Percentiles rank a stretch among this genome's conserved stretches.
These are phyloP conservation scores for Heliconius hewitsoni DNA, from an alignment of 1,140 invertebrate species.

Conservation along the genomic window DNA sequence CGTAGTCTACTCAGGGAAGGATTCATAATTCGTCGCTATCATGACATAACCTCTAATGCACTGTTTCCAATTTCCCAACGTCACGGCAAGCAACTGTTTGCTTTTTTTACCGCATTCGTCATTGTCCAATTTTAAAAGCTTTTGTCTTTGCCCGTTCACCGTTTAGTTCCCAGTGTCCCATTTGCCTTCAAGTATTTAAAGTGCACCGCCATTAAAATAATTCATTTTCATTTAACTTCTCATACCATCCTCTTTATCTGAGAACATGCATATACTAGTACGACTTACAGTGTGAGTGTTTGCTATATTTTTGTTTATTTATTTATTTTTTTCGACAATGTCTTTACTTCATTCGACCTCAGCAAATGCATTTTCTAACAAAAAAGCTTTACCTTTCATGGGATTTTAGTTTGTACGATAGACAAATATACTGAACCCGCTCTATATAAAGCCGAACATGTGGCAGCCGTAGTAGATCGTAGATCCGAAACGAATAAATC, in stretches of 20 bases:
- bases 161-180: slow-evolving; percentile 39
- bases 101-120: slow-evolving; percentile 71
- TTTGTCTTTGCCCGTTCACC: slow-evolving; percentile 51
- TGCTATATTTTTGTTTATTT: neutral
- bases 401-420: slow-evolving; percentile 34
- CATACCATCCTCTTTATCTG: slow-evolving; percentile 13
- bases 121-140: slow-evolving; percentile 65
- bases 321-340: neutral
- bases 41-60: slow-evolving; percentile 60
- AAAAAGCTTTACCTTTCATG: slow-evolving; percentile 9
- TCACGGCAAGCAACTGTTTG: slow-evolving; percentile 46
- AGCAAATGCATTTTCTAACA: slow-evolving; percentile 2
- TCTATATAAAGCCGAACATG: slow-evolving; percentile 45
- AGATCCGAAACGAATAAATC: slow-evolving; percentile 74
- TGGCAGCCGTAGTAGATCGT: slow-evolving; percentile 50
- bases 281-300: slow-evolving; percentile 1
- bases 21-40: slow-evolving; percentile 71
- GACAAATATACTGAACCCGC: slow-evolving; percentile 47
- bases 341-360: neutral
- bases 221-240: slow-evolving; percentile 28
- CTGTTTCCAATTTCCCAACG: slow-evolving; percentile 72
- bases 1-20: neutral
- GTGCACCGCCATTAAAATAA: slow-evolving; percentile 32
- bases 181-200: slow-evolving; percentile 41
- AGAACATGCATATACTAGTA: slow-evolving; percentile 12